Conservation (phyloP, 2,888 invertebrate species). For the Odontothrips loti region DNA sequence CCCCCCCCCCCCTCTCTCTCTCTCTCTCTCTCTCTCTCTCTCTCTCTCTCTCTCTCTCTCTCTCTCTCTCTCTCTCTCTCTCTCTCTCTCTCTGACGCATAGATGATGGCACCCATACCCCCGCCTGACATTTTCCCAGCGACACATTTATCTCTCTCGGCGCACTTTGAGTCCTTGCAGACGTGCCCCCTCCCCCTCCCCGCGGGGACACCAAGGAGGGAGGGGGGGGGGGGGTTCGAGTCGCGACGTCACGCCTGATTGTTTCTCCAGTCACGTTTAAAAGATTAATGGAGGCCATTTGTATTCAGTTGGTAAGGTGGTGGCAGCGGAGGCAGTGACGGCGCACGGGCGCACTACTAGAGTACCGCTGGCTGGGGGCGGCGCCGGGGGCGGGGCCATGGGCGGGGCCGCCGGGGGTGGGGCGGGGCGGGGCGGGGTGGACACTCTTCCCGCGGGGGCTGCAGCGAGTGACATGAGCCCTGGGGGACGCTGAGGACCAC, state of each 20-base stretch:
- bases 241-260: constrained; percentile 19
- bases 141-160: neutral
- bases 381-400: neutral
- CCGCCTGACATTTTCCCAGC: neutral
- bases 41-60: too few relatives aligned
- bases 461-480: constrained; percentile 13
- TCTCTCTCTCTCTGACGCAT: neutral
- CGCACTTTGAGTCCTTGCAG: neutral
- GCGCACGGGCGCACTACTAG: too few relatives aligned
- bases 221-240: neutral
- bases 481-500: neutral
- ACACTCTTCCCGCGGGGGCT: constrained; percentile 4
- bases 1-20: too few relatives aligned
- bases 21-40: too few relatives aligned
- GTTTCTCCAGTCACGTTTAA: constrained; percentile 22
- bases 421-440: neutral
- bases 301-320: constrained; percentile 24
- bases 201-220: neutral
- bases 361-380: neutral
- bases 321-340: too few relatives aligned
- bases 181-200: neutral
- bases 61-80: too few relatives aligned
- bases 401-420: neutral
- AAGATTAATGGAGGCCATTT: constrained; percentile 25
- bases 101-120: neutral